Evolutionary conservation across 92 coral and sea anemone species (phyloP).

Genomic region (Heteractis magnifica): DNA sequence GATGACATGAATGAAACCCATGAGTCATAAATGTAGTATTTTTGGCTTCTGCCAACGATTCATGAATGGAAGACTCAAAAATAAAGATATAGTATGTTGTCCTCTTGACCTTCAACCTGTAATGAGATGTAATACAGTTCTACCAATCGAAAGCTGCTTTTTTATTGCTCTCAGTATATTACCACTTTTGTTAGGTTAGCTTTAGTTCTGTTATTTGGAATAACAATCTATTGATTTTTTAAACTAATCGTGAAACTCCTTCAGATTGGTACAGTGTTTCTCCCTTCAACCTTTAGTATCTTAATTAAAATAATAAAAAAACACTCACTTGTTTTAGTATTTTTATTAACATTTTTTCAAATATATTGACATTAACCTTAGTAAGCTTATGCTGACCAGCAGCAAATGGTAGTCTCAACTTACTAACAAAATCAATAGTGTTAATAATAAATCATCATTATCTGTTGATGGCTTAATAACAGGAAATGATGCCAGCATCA

Average conservation of each 20-base stretch:
- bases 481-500: constrained; percentile 4
- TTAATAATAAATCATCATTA: neutral
- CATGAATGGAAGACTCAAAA: too few relatives aligned
- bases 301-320: neutral
- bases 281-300: neutral
- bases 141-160: too few relatives aligned
- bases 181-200: too few relatives aligned
- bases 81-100: too few relatives aligned
- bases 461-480: neutral
- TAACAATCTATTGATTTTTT: too few relatives aligned
- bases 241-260: too few relatives aligned
- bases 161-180: too few relatives aligned
- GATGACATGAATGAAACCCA: neutral
- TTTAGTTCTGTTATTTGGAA: too few relatives aligned
- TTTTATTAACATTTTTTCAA: neutral
- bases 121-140: too few relatives aligned
- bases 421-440: neutral
- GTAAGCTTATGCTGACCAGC: constrained; percentile 1
- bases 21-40: neutral
- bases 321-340: neutral
- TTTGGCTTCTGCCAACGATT: too few relatives aligned
- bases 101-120: neutral
- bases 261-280: too few relatives aligned
- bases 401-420: neutral
- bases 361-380: neutral